These are phyloP conservation scores for Drosophila lini DNA, from an alignment of 1,140 invertebrate species.

Conservation along the genomic window DNA sequence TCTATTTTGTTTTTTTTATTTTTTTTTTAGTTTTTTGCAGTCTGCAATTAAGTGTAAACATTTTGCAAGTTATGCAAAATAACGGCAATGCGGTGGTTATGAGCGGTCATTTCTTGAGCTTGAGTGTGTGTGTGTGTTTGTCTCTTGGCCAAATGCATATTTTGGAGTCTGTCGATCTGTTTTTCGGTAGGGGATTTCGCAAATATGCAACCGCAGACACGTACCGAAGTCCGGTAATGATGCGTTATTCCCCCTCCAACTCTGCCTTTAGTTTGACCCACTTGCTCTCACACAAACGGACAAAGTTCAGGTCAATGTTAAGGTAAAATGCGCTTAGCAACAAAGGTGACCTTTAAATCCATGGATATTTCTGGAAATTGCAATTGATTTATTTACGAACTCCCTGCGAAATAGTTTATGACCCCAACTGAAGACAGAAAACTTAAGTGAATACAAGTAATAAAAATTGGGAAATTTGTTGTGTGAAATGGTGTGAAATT, in stretches of 20 bases:
- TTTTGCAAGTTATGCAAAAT: conserved; percentile 61
- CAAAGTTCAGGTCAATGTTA: conserved; percentile 71
- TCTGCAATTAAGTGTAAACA: conserved; percentile 58
- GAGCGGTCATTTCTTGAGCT: conserved; percentile 46
- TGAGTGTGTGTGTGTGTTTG: conserved; percentile 19
- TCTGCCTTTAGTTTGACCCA: conserved; percentile 53
- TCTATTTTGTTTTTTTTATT: background rate
- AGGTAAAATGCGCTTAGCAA: conserved; percentile 52
- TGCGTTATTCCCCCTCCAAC: conserved; percentile 41
- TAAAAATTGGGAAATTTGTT: conserved; percentile 19
- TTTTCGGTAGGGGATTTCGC: conserved; percentile 33
- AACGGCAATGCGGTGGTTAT: conserved; percentile 51
- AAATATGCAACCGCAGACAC: conserved; percentile 66
- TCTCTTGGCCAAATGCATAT: conserved; percentile 59
- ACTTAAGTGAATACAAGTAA: conserved; percentile 13
- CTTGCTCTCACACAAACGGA: conserved; percentile 3
- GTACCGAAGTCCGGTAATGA: conserved; percentile 42
- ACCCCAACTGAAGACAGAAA: background rate
- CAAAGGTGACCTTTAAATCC: background rate
- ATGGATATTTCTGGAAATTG: conserved; percentile 26
- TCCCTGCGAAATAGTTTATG: conserved; percentile 27
- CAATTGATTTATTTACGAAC: conserved; percentile 23
- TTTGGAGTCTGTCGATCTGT: conserved; percentile 53
- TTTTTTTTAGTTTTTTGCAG: conserved; percentile 31
- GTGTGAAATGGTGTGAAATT: conserved; percentile 38